Evolutionary conservation across 2,888 invertebrate species (phyloP), one percentile per base, ranked within the genome.

Genomic region (Calameuta filiformis): DNA sequence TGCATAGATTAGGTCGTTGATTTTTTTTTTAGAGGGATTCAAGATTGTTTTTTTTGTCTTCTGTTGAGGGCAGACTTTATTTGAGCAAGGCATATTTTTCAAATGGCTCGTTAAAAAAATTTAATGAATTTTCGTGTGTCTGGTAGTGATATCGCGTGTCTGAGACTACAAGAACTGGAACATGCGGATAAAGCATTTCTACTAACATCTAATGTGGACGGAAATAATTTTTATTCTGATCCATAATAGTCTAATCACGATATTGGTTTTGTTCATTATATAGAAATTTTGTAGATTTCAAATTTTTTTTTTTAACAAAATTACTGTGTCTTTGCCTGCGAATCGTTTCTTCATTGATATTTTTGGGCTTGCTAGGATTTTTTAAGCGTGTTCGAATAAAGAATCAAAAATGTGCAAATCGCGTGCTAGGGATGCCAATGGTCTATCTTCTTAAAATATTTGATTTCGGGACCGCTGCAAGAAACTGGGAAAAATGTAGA

Each of bases 11-110:
- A 35, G 74, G n/a, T 74, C 34, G 34, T 74, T 74, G n/a, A 35
- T 30, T 34, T 73, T 34, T 73, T 35, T 74, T 74, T 74, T 34
- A 35, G 30, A n/a, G 35, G 37, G 30, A 74, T 74, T 74, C 35
- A 34, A 34, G 74, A 74, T 35, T 30, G 30, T 73, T n/a, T 35
- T 35, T 73, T 73, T 71, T 71, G 30, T 34, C 71, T 35, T 35
- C 35, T 56, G 56, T 56, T 9, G 23, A 56, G 23, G 23, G 23
- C 56, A 56, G 15, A 56, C 56, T 56, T 56, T 56, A 56, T 56
- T 56, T 56, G 56, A 56, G 56, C 56, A 2, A 23, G 9, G 56
- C 23, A 23, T 56, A 56, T 56, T 56, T 56, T 56, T 56, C 6
- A 56, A 56, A 56, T 56, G 9, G 23, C 23, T 56, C 23, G 23